Conservation (phyloP, 2,113 vertebrate species). For the Podocnemis expansa region DNA sequence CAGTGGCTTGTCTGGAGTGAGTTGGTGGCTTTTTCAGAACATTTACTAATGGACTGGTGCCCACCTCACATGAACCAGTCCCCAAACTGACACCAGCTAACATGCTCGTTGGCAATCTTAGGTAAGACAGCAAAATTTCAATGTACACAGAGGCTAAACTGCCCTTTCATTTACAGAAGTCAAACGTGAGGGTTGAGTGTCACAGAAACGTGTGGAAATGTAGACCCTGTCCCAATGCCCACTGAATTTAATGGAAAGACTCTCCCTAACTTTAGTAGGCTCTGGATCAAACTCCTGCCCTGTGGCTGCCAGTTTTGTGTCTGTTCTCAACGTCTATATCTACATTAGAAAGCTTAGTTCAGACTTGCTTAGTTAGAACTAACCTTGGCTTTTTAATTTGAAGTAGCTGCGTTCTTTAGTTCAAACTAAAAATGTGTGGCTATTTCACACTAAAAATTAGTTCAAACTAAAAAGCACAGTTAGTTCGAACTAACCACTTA, state of each 20-base stretch:
- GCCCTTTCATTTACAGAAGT: background rate
- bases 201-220: background rate
- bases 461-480: no score
- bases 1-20: background rate
- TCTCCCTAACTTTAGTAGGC: fast-evolving
- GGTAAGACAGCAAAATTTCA: fast-evolving
- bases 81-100: background rate
- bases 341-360: no score
- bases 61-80: background rate
- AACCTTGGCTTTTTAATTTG: no score
- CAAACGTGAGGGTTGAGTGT: background rate
- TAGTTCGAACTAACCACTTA: no score
- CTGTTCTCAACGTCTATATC: background rate
- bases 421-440: no score
- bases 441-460: no score
- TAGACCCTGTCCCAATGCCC: fast-evolving
- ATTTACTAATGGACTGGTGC: background rate
- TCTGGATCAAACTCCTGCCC: background rate
- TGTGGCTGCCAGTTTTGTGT: background rate
- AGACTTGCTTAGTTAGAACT: no score
- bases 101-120: fast-evolving
- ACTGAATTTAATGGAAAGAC: background rate
- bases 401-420: no score
- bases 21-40: background rate
- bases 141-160: background rate